Evolutionary conservation across 2,888 invertebrate genomes (phyloP), one percentile per base, ranked within the genome.

Genomic region (Parochlus steinenii): DNA sequence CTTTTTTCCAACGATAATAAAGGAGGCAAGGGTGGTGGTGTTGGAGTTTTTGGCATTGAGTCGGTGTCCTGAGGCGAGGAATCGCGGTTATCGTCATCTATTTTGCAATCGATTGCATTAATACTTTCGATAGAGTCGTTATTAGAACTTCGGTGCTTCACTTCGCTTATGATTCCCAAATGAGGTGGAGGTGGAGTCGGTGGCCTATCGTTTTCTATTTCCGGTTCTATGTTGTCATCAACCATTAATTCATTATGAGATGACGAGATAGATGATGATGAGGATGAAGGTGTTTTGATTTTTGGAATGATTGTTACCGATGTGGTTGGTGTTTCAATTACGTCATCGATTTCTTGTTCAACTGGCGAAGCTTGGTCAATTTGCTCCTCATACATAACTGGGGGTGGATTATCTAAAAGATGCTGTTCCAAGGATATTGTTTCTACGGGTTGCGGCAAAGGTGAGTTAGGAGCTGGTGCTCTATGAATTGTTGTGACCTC

Each of bases 401-500:
- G 27, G 3, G 33, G 33, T 22, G n/a, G 10, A 33, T 27, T 22
- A 11, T 28, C 17, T 8, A 22, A 20, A 20, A 28, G 20, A n/a
- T 27, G 28, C 6, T 19, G 34, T 15, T 28, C 28, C 20, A 28
- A 20, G 6, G 28, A 28, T 18, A n/a, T n/a, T 8, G 16, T 8
- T 15, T 28, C 14, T 6, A 7, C 5, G n/a, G 29, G 14, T 11
- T 27, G 3, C 16, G 34, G 28, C 20, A 18, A 26, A 14, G 14
- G 6, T 6, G 34, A 28, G n/a, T n/a, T n/a, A 6, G 34, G 27
- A 10, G 27, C 22, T 4, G 34, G 28, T 3, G 16, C 24, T n/a
- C 6, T 19, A 7, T 34, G 28, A 15, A 28, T 16, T n/a, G 34
- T 28, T 6, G 34, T 34, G 51, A 82, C 80, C 58, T 83, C 83